Percentiles rank a stretch among this genome's conserved stretches.
These are phyloP conservation scores for Axea sp. DNA, from an alignment of 2,888 invertebrate species.

Conservation along the genomic window DNA sequence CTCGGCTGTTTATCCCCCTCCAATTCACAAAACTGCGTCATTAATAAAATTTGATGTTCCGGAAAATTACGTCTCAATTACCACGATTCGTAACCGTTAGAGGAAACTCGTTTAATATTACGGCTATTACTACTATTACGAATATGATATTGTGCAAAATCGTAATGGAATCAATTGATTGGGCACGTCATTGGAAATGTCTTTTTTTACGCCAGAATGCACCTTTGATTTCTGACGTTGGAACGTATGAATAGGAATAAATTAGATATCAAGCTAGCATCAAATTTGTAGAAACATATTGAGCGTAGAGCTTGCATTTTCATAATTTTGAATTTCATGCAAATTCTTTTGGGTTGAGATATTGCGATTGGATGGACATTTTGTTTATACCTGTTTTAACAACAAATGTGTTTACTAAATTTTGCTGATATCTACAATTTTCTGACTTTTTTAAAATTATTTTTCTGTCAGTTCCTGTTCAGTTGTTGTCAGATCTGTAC, in stretches of 20 bases:
- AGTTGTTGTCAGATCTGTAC: too few relatives aligned
- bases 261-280: not conserved
- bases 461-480: too few relatives aligned
- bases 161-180: slow-evolving; percentile 24
- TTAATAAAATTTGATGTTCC: slow-evolving; percentile 77
- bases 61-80: slow-evolving; percentile 77
- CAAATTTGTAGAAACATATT: not conserved
- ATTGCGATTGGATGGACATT: too few relatives aligned
- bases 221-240: not conserved
- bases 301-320: not conserved
- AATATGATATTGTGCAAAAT: slow-evolving; percentile 17
- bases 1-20: slow-evolving; percentile 63
- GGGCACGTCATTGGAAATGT: not conserved
- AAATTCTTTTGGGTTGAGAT: too few relatives aligned
- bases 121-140: slow-evolving; percentile 14
- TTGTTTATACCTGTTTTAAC: too few relatives aligned
- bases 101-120: slow-evolving; percentile 34
- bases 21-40: slow-evolving; percentile 61
- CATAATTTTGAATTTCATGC: too few relatives aligned
- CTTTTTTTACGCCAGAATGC: slow-evolving; percentile 3
- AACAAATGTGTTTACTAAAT: too few relatives aligned
- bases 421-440: too few relatives aligned
- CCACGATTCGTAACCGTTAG: slow-evolving; percentile 53
- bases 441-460: too few relatives aligned
- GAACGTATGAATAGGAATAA: not conserved